A percentile compares a stretch with the other conserved stretches of the same genome.
Evolutionary conservation across 2,797 vertebrate genomes (phyloP).

Genomic region (Apodemus agrarius): DNA sequence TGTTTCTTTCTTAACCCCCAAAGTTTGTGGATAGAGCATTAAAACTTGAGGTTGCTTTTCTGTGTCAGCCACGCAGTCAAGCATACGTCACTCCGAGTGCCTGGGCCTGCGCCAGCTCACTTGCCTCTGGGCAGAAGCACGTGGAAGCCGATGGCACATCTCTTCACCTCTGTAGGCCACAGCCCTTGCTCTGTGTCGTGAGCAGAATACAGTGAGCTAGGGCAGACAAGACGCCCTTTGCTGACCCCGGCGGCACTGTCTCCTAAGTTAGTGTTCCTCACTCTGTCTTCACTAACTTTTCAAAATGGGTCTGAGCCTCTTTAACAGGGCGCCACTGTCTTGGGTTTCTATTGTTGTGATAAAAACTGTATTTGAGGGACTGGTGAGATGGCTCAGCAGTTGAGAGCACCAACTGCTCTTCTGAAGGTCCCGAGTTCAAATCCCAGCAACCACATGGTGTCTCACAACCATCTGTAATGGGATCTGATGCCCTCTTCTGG

Average conservation of each 20-base stretch:
- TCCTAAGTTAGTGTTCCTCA: too few species aligned
- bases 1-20: not conserved
- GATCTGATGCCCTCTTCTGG: too few species aligned
- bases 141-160: not conserved
- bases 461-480: too few species aligned
- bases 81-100: not conserved
- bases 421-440: too few species aligned
- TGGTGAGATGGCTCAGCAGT: too few species aligned
- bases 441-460: too few species aligned
- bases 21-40: not conserved
- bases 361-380: too few species aligned
- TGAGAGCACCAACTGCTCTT: too few species aligned
- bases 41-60: not conserved
- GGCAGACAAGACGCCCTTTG: not conserved
- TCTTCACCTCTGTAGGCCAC: not conserved
- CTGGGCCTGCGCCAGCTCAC: accelerated
- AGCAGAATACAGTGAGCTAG: not conserved
- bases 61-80: not conserved
- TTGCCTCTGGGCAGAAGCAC: not conserved
- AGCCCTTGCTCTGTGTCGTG: not conserved
- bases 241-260: not conserved
- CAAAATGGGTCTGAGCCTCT: not conserved
- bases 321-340: not conserved
- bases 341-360: not conserved
- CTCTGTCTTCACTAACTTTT: not conserved